These are phyloP conservation scores for Arvicola amphibius DNA, from an alignment of 2,797 vertebrate species.

Conservation along the genomic window DNA sequence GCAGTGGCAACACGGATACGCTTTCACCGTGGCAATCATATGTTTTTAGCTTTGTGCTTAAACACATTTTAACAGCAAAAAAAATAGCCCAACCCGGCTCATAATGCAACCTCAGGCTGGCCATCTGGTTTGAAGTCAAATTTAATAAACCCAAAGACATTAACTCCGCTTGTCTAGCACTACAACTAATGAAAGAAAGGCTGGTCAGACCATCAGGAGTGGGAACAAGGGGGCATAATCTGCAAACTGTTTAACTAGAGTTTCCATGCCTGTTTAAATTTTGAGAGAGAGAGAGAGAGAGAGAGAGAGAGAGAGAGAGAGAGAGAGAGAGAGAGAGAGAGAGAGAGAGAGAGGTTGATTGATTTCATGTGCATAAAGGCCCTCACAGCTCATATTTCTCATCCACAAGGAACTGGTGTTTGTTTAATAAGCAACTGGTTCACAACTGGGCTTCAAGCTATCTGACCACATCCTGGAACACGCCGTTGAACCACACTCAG, in stretches of 20 bases:
- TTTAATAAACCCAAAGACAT: conserved; percentile 66
- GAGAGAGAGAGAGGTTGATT: neutral
- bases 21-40: conserved; percentile 25
- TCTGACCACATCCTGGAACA: conserved; percentile 65
- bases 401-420: conserved; percentile 64
- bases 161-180: conserved; percentile 25
- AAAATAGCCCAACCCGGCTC: conserved; percentile 56
- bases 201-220: conserved; percentile 47
- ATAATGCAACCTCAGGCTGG: conserved; percentile 25
- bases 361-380: conserved; percentile 21
- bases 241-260: conserved; percentile 53
- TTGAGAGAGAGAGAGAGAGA: conserved; percentile 30
- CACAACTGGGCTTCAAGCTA: conserved; percentile 57
- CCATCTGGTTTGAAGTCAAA: conserved; percentile 67
- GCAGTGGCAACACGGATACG: neutral
- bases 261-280: conserved; percentile 38
- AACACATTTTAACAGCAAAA: conserved; percentile 56
- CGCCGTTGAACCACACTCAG: conserved; percentile 68
- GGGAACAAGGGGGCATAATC: conserved; percentile 47
- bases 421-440: conserved; percentile 75
- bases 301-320: neutral
- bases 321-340: neutral
- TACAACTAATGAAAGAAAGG: conserved; percentile 61
- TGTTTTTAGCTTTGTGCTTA: conserved; percentile 63
- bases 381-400: conserved; percentile 67